Evolutionary conservation across 2,888 invertebrate species (phyloP).

Genomic region (Drosophila pegasa): DNA sequence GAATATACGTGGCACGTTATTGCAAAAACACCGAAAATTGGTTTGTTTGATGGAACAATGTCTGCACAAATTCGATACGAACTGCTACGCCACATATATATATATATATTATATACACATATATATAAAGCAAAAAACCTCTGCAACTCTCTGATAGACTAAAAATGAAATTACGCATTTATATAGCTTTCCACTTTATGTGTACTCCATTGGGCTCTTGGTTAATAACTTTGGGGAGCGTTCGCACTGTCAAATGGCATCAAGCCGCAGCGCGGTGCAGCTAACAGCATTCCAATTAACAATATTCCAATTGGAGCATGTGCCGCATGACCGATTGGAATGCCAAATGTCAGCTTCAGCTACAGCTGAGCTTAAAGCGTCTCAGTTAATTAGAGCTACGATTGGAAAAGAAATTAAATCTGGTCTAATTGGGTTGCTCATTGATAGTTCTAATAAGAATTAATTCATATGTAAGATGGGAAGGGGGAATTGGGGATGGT

Average conservation of each 20-base stretch:
- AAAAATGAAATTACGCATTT: slow-evolving; percentile 39
- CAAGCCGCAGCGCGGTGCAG: slow-evolving; percentile 28
- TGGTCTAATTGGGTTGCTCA: not conserved
- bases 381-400: not conserved
- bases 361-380: not conserved
- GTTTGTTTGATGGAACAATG: slow-evolving; percentile 77
- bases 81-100: slow-evolving; percentile 6
- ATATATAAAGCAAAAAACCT: not conserved
- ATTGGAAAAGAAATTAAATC: too few relatives aligned
- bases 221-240: slow-evolving; percentile 47
- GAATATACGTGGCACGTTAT: slow-evolving; percentile 52
- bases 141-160: slow-evolving; percentile 24
- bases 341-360: slow-evolving; percentile 14
- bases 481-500: not conserved
- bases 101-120: not conserved
- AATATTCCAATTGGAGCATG: slow-evolving; percentile 21
- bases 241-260: slow-evolving; percentile 34
- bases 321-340: not conserved
- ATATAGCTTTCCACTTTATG: slow-evolving; percentile 40
- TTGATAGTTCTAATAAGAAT: not conserved
- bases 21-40: slow-evolving; percentile 75
- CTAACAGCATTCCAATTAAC: slow-evolving; percentile 55
- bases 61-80: slow-evolving; percentile 58
- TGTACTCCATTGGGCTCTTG: slow-evolving; percentile 10
- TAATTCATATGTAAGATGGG: too few relatives aligned